Conservation (phyloP, 1,140 invertebrate genomes). For the Metopolophium dirhodum region DNA sequence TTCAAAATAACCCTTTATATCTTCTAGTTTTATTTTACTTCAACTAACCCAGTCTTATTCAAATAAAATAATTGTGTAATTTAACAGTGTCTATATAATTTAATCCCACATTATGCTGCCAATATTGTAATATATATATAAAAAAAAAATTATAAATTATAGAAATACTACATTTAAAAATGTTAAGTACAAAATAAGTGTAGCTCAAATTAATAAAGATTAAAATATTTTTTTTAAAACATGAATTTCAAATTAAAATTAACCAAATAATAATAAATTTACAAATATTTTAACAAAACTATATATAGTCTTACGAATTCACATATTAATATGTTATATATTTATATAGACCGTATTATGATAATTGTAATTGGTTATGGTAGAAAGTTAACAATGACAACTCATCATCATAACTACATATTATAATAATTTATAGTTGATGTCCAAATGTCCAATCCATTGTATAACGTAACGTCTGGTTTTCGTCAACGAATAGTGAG, state of each 20-base stretch:
- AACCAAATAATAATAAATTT: not conserved
- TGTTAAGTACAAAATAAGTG: not conserved
- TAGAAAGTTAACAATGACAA: not conserved
- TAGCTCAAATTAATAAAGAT: not conserved
- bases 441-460: not conserved
- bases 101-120: too few species aligned
- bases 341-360: not conserved
- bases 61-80: too few species aligned
- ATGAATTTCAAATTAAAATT: not conserved
- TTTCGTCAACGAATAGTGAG: not conserved
- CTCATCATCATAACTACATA: not conserved
- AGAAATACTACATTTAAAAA: not conserved
- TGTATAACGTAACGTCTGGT: not conserved
- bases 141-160: not conserved
- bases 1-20: too few species aligned
- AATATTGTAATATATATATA: not conserved
- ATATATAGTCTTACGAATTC: not conserved
- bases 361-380: not conserved
- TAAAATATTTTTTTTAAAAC: too few species aligned
- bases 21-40: too few species aligned
- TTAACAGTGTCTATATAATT: too few species aligned
- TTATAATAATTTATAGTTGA: not conserved
- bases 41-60: too few species aligned
- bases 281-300: not conserved
- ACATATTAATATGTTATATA: not conserved